Evolutionary conservation across 2,797 vertebrate species (phyloP), one percentile per base, ranked within the genome.

Genomic region (Coregonus ussuriensis): DNA sequence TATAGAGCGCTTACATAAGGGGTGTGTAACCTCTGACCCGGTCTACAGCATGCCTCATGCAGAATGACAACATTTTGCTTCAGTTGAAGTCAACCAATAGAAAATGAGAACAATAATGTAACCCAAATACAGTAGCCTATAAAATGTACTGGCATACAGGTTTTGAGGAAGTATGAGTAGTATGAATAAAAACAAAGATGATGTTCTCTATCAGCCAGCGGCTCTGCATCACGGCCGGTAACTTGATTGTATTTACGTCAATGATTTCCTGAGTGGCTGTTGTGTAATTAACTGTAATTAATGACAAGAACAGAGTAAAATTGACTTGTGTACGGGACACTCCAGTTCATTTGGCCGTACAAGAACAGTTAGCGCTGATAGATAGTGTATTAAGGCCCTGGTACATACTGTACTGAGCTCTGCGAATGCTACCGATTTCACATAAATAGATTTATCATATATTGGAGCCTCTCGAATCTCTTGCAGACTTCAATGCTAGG

Each of bases 171-270:
- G n/a, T 59, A 59, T 59, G 16, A 59, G 56, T 59, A 59, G 18
- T 47, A 47, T 59, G 56, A 37, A 25, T n/a, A n/a, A 37, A 69
- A 70, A 4, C 51, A 5, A 16, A n/a, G 15, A 1, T 56, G 33
- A 66, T 33, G 67, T 31, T 54, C 33, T 37, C 72, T 51, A 47
- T 33, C 14, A 37, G 6, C 56, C 63, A 25, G 29, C 54, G 5
- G 4, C n/a, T 78, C 68, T 37, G 21, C 74, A 31, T 25, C 78
- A 56, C 41, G 59, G 65, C 35, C 53, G 75, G 69, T 72, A 77
- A 83, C 78, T 71, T 79, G 75, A 75, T 75, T 84, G 62, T 63
- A 54, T 74, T 79, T 69, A 81, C 77, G 29, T 74, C 78, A 73
- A 53, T 41, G 21, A 77, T 77, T 80, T 82, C 54, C 78, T 72